Percentiles rank a stretch among this genome's conserved stretches.
These are phyloP conservation scores for Idris sp. DNA, from an alignment of 1,140 invertebrate genomes.

Conservation along the genomic window DNA sequence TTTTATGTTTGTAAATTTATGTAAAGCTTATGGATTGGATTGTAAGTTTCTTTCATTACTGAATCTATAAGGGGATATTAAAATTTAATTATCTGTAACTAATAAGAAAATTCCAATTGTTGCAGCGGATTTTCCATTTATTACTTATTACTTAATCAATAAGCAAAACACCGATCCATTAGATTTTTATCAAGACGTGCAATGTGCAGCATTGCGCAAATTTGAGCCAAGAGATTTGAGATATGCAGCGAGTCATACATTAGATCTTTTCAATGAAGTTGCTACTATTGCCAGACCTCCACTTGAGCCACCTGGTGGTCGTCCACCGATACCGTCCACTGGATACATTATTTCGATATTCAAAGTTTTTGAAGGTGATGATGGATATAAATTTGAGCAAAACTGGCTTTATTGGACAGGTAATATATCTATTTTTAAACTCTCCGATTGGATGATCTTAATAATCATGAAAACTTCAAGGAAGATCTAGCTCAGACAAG, in stretches of 20 bases:
- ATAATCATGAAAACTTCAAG: too few species aligned
- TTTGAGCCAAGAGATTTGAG: conserved; percentile 89
- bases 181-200: conserved; percentile 89
- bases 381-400: conserved; percentile 92
- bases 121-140: conserved; percentile 92
- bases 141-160: conserved; percentile 93
- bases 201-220: conserved; percentile 87
- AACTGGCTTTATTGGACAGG: conserved; percentile 97
- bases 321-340: conserved; percentile 86
- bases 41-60: too few species aligned
- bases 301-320: conserved; percentile 85
- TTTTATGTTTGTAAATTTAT: too few species aligned
- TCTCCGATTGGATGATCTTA: not conserved
- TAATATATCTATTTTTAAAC: conserved; percentile 60
- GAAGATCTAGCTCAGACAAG: too few species aligned
- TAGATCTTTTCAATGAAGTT: conserved; percentile 92
- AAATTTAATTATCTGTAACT: too few species aligned
- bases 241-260: conserved; percentile 90
- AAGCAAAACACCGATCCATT: conserved; percentile 89
- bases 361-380: conserved; percentile 95
- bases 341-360: conserved; percentile 95
- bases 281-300: conserved; percentile 93
- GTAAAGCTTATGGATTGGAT: too few species aligned
- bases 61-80: too few species aligned
- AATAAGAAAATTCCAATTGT: conserved; percentile 62